phyloP scores from a whole-genome alignment of 2,797 vertebrate species.

The Mionectes olivaceus region DNA sequence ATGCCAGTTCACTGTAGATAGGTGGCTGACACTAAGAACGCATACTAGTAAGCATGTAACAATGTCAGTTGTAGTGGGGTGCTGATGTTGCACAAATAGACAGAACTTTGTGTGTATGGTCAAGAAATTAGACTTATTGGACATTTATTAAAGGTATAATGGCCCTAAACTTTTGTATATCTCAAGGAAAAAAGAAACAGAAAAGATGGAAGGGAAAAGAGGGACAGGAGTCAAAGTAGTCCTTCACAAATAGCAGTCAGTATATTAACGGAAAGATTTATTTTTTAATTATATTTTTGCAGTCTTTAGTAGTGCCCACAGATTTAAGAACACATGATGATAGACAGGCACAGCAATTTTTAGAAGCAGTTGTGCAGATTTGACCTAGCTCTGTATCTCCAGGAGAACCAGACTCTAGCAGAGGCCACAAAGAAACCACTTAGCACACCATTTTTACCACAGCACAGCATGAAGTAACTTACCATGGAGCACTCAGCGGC shows the following conservation, averaged over 20 bases:
- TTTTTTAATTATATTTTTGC: background rate
- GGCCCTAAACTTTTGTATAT: background rate
- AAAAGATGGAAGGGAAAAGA: background rate
- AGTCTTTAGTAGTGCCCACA: background rate
- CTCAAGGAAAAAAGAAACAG: background rate
- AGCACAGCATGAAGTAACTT: slow-evolving; percentile 13
- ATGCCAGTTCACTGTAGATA: background rate
- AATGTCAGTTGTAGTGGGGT: background rate
- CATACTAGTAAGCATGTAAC: background rate
- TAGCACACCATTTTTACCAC: background rate
- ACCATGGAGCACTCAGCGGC: background rate
- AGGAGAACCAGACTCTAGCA: background rate
- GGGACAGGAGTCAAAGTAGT: background rate
- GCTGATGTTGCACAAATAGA: background rate
- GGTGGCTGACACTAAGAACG: background rate
- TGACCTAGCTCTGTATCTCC: background rate
- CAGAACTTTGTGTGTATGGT: background rate
- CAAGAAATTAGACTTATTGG: background rate
- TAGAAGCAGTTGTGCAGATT: slow-evolving; percentile 1
- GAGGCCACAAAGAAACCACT: slow-evolving; percentile 24
- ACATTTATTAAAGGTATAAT: background rate
- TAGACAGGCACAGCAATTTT: background rate
- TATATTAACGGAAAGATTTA: slow-evolving; percentile 8
- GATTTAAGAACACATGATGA: background rate
- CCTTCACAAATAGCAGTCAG: background rate